Conservation (phyloP, 2,113 vertebrate species). For the Mustela nigripes region DNA sequence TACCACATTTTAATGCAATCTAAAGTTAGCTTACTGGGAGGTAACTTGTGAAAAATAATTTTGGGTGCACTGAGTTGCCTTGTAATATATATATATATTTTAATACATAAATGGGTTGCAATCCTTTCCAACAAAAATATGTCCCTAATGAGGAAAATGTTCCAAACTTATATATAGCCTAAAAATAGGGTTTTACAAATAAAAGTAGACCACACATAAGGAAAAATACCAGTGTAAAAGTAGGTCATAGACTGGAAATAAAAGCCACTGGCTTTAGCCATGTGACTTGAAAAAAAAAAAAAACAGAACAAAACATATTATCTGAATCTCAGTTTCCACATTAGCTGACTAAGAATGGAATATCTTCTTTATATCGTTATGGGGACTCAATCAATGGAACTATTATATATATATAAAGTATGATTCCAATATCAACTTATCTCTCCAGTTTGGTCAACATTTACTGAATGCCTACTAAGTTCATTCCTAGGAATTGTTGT, state of each 20-base stretch:
- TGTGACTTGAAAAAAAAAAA: background rate
- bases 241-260: background rate
- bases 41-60: background rate
- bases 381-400: background rate
- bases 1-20: background rate
- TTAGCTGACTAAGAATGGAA: background rate
- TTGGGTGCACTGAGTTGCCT: background rate
- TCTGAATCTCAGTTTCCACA: background rate
- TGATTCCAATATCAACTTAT: background rate
- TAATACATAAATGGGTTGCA: background rate
- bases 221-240: background rate
- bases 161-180: conserved; percentile 38
- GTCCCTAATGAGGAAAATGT: background rate
- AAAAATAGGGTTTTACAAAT: background rate
- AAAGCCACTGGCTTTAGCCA: background rate
- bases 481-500: background rate
- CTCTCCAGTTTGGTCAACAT: background rate
- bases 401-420: background rate
- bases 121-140: background rate
- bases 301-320: background rate
- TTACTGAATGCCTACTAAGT: background rate
- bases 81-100: background rate
- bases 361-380: background rate
- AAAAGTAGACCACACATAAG: background rate
- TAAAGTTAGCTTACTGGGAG: background rate